Evolutionary conservation across 2,888 invertebrate species (phyloP).

Genomic region (Oscheius myriophilus): DNA sequence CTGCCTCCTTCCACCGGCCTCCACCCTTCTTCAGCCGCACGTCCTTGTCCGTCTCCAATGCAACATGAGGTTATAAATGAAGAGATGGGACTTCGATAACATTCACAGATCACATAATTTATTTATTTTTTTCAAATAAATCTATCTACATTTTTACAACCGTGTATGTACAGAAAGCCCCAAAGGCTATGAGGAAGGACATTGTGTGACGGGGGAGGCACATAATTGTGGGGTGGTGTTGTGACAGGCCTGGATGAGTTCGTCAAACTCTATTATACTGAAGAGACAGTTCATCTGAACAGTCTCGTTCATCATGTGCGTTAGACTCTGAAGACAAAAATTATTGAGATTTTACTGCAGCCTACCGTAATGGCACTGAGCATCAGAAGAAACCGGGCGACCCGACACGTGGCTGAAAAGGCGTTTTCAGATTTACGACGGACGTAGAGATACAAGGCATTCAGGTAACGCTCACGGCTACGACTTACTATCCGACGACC

Average conservation of each 20-base stretch:
- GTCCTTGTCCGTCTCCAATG: neutral
- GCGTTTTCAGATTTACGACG: constrained; percentile 36
- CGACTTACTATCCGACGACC: constrained; percentile 38
- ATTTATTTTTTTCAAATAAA: too few species aligned
- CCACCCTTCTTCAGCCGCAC: constrained; percentile 12
- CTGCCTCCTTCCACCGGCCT: neutral
- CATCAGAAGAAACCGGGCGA: constrained; percentile 55
- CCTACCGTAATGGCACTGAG: constrained; percentile 53
- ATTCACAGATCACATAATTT: too few species aligned
- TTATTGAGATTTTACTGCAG: neutral
- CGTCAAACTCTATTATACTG: constrained; percentile 53
- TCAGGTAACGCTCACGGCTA: constrained; percentile 43
- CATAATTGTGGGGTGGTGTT: constrained; percentile 17
- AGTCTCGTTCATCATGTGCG: constrained; percentile 32
- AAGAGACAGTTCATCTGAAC: constrained; percentile 51
- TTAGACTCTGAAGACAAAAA: constrained; percentile 11
- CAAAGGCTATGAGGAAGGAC: neutral
- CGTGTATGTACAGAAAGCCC: neutral
- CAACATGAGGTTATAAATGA: constrained; percentile 10
- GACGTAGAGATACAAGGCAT: constrained; percentile 47
- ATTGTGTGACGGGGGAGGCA: neutral
- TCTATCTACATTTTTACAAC: neutral
- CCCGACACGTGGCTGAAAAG: constrained; percentile 46
- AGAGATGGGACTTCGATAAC: constrained; percentile 3
- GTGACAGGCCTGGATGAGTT: constrained; percentile 48